phyloP scores from a whole-genome alignment of 2,113 vertebrate genomes.

The Lophura nycthemera region DNA sequence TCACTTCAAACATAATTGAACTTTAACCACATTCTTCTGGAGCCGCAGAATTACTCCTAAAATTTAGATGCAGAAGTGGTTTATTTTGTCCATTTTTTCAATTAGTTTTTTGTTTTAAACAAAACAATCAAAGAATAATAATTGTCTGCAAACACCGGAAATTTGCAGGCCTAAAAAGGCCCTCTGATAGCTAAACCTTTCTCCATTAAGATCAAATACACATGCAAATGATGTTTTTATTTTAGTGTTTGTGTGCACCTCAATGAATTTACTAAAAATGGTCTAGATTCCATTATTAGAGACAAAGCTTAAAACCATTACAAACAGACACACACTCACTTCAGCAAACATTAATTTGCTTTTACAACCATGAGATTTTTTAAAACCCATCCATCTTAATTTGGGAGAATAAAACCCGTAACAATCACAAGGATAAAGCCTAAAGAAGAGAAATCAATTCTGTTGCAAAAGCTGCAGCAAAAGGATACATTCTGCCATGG shows the following conservation, averaged over 20 bases:
- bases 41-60: background rate
- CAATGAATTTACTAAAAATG: background rate
- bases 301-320: background rate
- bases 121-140: background rate
- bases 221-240: background rate
- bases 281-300: background rate
- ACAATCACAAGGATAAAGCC: background rate
- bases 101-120: background rate
- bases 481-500: constrained; percentile 95
- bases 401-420: background rate
- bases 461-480: background rate
- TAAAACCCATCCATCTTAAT: background rate
- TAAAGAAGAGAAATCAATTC: background rate
- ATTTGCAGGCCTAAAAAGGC: background rate
- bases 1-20: background rate
- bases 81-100: background rate
- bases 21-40: background rate
- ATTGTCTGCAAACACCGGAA: background rate
- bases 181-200: background rate
- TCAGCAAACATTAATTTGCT: background rate
- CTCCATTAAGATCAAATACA: background rate
- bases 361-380: background rate
- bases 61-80: background rate
- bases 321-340: background rate
- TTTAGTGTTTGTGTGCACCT: background rate